These are phyloP conservation scores for Plecotus auritus DNA, from an alignment of 2,113 vertebrate genomes.

Conservation along the genomic window DNA sequence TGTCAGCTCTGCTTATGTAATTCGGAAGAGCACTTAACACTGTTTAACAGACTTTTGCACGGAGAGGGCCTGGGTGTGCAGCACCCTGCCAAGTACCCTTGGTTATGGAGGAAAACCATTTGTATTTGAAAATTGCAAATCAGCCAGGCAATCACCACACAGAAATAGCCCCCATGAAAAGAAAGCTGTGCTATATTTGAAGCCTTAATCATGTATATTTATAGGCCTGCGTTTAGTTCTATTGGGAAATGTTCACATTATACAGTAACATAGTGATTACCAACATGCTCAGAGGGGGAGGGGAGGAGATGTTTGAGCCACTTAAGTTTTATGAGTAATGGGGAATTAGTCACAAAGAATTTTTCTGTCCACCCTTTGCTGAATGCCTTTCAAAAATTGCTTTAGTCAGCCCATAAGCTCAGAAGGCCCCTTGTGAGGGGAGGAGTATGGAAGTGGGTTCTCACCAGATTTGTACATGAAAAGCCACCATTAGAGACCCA, in stretches of 20 bases:
- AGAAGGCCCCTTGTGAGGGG: background rate
- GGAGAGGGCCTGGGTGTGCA: background rate
- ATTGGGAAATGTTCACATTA: constrained; percentile 68
- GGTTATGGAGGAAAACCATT: constrained; percentile 70
- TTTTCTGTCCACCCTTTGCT: background rate
- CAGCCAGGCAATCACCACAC: constrained; percentile 72
- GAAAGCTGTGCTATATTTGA: constrained; percentile 72
- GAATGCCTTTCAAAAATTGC: background rate
- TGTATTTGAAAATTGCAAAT: constrained; percentile 70
- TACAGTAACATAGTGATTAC: constrained; percentile 65
- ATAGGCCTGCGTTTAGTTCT: constrained; percentile 67
- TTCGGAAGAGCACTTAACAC: background rate
- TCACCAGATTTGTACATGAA: background rate
- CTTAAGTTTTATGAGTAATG: constrained; percentile 46
- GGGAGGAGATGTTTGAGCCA: background rate
- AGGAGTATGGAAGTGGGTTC: background rate
- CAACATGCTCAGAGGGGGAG: constrained; percentile 5
- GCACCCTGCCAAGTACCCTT: constrained; percentile 58
- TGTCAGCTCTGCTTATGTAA: constrained; percentile 42
- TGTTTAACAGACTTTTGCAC: constrained; percentile 13
- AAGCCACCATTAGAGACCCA: background rate
- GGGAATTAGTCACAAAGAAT: constrained; percentile 21
- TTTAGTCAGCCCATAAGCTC: background rate
- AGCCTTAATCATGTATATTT: constrained; percentile 71
- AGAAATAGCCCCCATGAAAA: constrained; percentile 74